Conservation (phyloP, 1,140 invertebrate species). For the Caerostris darwini region DNA sequence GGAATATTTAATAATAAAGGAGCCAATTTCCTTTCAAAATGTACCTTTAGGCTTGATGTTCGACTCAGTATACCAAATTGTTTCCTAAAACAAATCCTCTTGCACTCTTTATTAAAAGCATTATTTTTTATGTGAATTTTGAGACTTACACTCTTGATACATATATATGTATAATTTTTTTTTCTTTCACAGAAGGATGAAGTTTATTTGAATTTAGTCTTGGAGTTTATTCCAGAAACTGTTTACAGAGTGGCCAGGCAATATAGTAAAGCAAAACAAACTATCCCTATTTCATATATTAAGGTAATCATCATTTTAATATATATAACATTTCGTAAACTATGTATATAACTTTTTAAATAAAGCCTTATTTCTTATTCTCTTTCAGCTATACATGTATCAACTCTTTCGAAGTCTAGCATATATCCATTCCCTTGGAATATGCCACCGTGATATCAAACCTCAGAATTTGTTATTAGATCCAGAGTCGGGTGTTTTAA, state of each 20-base stretch:
- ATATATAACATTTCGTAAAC: neutral
- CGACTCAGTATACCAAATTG: too few relatives aligned
- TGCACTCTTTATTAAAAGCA: too few relatives aligned
- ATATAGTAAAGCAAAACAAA: slow-evolving; percentile 98
- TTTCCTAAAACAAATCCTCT: too few relatives aligned
- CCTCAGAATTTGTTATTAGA: slow-evolving; percentile 99
- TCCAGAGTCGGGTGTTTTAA: slow-evolving; percentile 97
- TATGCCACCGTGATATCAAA: slow-evolving; percentile 99
- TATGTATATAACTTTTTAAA: neutral
- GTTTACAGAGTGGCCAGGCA: slow-evolving; percentile 99
- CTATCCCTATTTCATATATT: slow-evolving; percentile 99
- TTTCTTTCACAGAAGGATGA: slow-evolving; percentile 94
- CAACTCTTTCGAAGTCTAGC: slow-evolving; percentile 99
- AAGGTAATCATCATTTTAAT: slow-evolving; percentile 87
- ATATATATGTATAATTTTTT: neutral
- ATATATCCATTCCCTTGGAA: slow-evolving; percentile 99
- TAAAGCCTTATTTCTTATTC: neutral
- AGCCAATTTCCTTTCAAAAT: too few relatives aligned
- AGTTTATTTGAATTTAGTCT: slow-evolving; percentile 99
- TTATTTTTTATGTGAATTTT: too few relatives aligned
- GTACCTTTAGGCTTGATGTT: too few relatives aligned
- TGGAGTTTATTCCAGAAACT: slow-evolving; percentile 99
- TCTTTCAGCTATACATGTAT: slow-evolving; percentile 97
- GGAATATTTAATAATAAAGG: too few relatives aligned
- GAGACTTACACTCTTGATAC: too few relatives aligned